These are phyloP conservation scores for Thamnophis sirtalis DNA, from an alignment of 2,113 vertebrate species.

Conservation along the genomic window DNA sequence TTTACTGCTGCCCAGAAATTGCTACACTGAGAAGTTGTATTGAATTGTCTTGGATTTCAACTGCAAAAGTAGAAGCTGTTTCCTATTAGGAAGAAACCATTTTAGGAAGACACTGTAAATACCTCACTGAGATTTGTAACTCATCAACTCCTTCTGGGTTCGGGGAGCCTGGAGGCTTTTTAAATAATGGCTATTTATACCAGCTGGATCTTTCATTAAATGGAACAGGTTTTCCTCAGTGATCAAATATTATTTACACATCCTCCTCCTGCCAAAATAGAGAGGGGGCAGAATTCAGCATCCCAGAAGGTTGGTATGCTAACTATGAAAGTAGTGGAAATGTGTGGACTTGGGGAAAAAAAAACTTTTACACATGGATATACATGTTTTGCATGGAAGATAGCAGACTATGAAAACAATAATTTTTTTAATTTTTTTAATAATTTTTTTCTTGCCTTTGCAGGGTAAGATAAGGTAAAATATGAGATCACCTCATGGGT, in stretches of 20 bases:
- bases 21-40: background rate
- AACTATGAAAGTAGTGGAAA: background rate
- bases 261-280: background rate
- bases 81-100: conserved; percentile 1
- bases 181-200: conserved; percentile 8
- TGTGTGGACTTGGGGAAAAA: background rate
- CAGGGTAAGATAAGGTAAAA: background rate
- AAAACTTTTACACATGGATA: background rate
- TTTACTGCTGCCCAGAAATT: background rate
- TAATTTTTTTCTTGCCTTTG: too few relatives aligned
- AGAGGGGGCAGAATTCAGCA: background rate
- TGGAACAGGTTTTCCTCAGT: background rate
- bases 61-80: background rate
- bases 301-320: background rate
- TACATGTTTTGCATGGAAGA: background rate
- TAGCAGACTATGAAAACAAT: background rate
- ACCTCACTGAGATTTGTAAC: background rate
- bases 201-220: conserved; percentile 20
- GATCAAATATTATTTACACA: conserved; percentile 17
- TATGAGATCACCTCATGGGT: too few relatives aligned
- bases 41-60: background rate
- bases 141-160: background rate
- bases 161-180: conserved; percentile 1
- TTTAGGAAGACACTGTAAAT: conserved; percentile 1
- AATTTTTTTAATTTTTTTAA: too few relatives aligned